Percentiles rank a stretch among this genome's conserved stretches.
Conservation (phyloP, 1,140 invertebrate genomes). For the Heliconius congener region DNA sequence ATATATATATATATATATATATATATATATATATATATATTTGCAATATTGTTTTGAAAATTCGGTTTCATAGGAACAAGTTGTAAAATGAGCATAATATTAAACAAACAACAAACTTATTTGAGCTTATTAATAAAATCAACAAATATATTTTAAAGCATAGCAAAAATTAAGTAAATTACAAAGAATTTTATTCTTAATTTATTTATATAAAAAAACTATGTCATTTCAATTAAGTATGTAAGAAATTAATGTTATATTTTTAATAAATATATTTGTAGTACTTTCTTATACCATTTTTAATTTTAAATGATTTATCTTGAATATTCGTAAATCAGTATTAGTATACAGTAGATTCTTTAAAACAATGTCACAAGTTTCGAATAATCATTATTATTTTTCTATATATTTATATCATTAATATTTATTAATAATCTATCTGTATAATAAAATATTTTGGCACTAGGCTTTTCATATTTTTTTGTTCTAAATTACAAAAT, state of each 20-base stretch:
- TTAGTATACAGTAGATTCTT: no score
- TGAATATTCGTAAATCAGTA: no score
- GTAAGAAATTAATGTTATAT: no score
- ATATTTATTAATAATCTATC: constrained; percentile 7
- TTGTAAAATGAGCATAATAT: not conserved
- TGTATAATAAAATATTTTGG: constrained; percentile 22
- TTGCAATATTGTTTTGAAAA: constrained; percentile 2
- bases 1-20: not conserved
- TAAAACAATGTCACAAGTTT: no score
- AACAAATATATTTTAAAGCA: not conserved
- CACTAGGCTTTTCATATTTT: constrained; percentile 18
- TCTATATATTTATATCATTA: not conserved
- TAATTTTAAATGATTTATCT: no score
- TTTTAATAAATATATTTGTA: no score
- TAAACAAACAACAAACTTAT: not conserved
- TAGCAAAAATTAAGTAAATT: not conserved
- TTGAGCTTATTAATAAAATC: not conserved
- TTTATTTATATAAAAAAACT: no score
- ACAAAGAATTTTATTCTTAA: no score
- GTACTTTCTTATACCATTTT: no score
- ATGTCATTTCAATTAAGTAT: no score
- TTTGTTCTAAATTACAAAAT: not conserved
- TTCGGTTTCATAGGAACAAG: constrained; percentile 26
- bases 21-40: not conserved
- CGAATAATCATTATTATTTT: not conserved